Base-by-base conservation (phyloP, 2,888 invertebrate species). In the Epistrophe grossulariae region DNA sequence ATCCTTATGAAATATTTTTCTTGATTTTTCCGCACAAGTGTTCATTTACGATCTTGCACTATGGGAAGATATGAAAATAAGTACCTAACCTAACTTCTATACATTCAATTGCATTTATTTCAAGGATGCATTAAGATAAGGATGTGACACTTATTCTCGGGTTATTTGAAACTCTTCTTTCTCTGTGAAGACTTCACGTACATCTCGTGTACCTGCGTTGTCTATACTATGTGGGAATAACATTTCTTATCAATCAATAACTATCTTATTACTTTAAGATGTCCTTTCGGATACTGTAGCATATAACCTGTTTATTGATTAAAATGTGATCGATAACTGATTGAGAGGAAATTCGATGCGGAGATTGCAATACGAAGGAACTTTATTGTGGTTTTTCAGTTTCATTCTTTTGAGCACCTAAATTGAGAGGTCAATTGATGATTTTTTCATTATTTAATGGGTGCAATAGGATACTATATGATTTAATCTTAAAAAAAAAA, bases 331-430 rank as follows among this genome's bases (percentile, higher is more conserved):
- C 68, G 19, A 13, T 10, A 82, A 28, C 43, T 73, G 73, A 82
- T 85, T 72, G 79, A 83, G 66, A 76, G 55, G 83, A 72, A 87
- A 87, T 74, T 83, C 72, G 87, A 87, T 83, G 76, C 74, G 73
- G 59, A 79, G 71, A 82, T 85, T 73, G 60, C 38, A n/a, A n/a
- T n/a, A 45, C 4, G 9, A 45, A 17, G 48, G 38, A 55, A 78
- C 78, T 78, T 78, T 72, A 66, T 71, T 87, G 83, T 83, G 83
- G 87, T 83, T 83, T 38, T 79, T 13, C 17, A 66, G 59, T 45
- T 72, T 38, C 28, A 64, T 70, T 40, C 62, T 79, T n/a, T 7
- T 31, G 28, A 31, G 35, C 24, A 24, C 31, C 24, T 55, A 68
- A 82, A 74, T 66, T 83, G 83, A 83, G 15, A 83, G 82, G 78